Percentiles rank a stretch among this genome's conserved stretches.
phyloP scores from a whole-genome alignment of 2,797 vertebrate species.

The Squalus acanthias region DNA sequence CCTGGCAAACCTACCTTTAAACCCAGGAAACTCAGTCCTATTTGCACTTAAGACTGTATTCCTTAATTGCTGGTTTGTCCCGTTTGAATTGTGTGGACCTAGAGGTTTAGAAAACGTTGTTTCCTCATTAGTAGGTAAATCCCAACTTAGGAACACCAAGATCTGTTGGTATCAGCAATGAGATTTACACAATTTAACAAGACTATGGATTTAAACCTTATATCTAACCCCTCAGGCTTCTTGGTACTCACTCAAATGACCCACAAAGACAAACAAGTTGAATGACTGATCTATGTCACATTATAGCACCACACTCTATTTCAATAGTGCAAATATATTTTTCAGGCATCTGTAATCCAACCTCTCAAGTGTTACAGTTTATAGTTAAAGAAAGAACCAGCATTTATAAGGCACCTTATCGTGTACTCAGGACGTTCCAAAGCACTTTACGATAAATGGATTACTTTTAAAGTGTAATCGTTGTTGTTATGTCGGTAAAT shows the following conservation, averaged over 20 bases:
- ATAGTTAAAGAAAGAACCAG: no score
- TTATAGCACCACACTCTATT: neutral
- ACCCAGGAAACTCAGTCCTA: neutral
- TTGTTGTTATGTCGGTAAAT: neutral
- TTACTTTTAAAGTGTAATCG: neutral
- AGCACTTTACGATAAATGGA: neutral
- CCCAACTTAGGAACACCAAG: neutral
- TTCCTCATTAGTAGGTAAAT: neutral
- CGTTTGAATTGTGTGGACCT: neutral
- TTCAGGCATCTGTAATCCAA: neutral
- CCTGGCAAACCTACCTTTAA: neutral
- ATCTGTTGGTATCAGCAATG: neutral
- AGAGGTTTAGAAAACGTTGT: neutral
- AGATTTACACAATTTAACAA: neutral
- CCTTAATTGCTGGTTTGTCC: neutral
- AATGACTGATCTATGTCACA: neutral
- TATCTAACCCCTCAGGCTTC: neutral
- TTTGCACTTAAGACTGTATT: neutral
- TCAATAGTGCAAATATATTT: neutral
- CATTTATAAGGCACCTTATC: no score
- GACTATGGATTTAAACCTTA: neutral
- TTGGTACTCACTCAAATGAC: neutral
- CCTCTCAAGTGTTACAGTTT: neutral
- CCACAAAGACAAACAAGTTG: neutral
- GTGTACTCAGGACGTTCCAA: neutral